Base-by-base conservation (phyloP, 2,113 vertebrate species). In the Zosterops hypoxanthus region DNA sequence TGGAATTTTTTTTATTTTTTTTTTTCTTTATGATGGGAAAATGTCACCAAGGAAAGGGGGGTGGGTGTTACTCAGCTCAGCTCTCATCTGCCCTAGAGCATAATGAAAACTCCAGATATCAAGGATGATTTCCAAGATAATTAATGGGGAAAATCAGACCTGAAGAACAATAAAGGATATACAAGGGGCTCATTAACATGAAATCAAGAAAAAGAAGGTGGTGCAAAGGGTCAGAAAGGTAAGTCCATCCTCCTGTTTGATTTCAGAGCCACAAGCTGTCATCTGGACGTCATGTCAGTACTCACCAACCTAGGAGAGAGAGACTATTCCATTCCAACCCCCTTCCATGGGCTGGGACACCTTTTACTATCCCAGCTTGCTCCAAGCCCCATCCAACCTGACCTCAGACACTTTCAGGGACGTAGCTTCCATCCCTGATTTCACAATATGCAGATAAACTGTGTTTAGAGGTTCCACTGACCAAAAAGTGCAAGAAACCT, bases 101-200 rank as follows among this genome's bases (percentile, higher is more conserved):
- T 77, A 83, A 77, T 47, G 68, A 60, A 71, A 95, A 84, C 31
- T 91, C 63, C 91, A 86, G 81, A 49, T 42, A 71, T 25, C 28
- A 60, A 52, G 60, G 33, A n/a, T 13, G 18, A 10, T 29, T 88
- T 94, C 72, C 60, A 78, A 71, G 61, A 44, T 36, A 84, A 86
- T 78, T 75, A 90, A 52, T 2, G 19, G 50, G 50, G 64, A 70
- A 79, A 86, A 76, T 39, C 42, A 81, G 26, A 71, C 33, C 42
- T 50, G 42, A 47, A 61, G 16, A 90, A 12, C 8, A 49, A 14
- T 6, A 65, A 17, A 57, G 16, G 28, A 52, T 52, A 33, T 9
- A 2, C 29, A 82, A 68, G 69, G 52, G 52, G 8, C 29, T 88
- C 5, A 1, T 65, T 76, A 71, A 49, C 2, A 28, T 0, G 2